Evolutionary conservation across 2,888 invertebrate genomes (phyloP), one percentile per base, ranked within the genome.

Genomic region (Dasypogon diadema): DNA sequence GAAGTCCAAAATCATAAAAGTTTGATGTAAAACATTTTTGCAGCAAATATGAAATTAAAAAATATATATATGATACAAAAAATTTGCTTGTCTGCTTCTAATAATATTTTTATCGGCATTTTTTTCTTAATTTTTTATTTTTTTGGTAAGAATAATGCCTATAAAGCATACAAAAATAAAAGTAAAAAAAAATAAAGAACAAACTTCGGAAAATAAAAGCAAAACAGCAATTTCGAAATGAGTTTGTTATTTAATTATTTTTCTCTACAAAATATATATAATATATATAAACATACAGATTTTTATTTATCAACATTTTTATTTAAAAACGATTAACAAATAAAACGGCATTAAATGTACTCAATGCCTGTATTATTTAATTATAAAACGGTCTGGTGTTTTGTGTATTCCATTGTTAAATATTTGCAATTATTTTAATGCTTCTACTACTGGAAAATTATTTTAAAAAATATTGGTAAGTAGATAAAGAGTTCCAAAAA

Each of bases 261-360:
- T 65, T 65, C 65, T 65, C 65, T 65, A 65, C 65, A 65, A 65
- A 65, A 65, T 65, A 65, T 65, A 65, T 65, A 65, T 65, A 65
- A 65, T 65, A 65, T 65, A 46, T 65, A 65, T 65, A 65, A 65
- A 65, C 65, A 65, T 65, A 65, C 65, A 65, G 46, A 37, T 65
- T 48, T 37, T 46, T 65, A 46, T 65, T 65, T 48, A 65, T 65
- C 65, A 65, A 65, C 65, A 65, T 65, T 65, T 42, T 46, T 65
- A 65, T 65, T 65, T 46, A 48, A 65, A 65, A 65, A 65, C 65
- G 65, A 48, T 46, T 65, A 65, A 65, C 65, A 65, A 63, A 63
- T 65, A 65, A 65, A 46, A 65, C 65, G 65, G 65, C 65, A 65
- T 65, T 42, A n/a, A 65, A 46, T 46, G 22, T n/a, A 46, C 5